phyloP scores from a whole-genome alignment of 1,140 invertebrate species.

The Druon quercuslanigerum region DNA sequence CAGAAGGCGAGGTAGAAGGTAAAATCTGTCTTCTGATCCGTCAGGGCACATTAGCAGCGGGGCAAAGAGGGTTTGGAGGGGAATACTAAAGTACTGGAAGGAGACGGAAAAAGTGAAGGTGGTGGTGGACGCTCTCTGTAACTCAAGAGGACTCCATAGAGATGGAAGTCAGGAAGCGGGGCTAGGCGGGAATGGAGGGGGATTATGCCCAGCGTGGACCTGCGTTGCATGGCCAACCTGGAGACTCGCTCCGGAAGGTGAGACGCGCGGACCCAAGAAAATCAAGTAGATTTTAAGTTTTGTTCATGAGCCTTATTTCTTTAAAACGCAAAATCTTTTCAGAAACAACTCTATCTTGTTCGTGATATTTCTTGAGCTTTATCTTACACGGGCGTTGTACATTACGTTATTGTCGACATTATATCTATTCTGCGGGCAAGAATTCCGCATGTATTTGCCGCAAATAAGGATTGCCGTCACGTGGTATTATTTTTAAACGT shows the following conservation, averaged over 20 bases:
- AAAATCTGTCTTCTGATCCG: no score
- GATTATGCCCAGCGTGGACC: constrained; percentile 69
- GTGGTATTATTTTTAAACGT: background rate
- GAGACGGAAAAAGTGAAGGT: constrained; percentile 49
- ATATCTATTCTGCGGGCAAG: background rate
- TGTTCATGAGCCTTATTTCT: constrained; percentile 27
- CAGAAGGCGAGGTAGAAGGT: no score
- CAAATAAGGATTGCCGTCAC: background rate
- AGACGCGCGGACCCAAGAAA: constrained; percentile 70
- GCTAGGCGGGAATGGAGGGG: constrained; percentile 52
- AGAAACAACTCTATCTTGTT: background rate
- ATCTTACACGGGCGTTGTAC: background rate
- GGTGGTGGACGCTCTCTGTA: constrained; percentile 25
- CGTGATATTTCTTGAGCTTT: background rate
- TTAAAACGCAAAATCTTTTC: background rate
- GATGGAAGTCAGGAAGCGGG: constrained; percentile 57
- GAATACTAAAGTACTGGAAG: constrained; percentile 43
- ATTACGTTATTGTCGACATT: background rate
- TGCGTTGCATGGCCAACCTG: constrained; percentile 70
- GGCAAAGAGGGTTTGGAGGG: background rate
- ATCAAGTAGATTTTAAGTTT: constrained; percentile 30
- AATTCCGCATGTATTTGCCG: background rate
- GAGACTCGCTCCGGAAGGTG: constrained; percentile 75
- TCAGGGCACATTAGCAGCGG: no score
- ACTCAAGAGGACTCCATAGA: constrained; percentile 39